A percentile compares a stretch with the other conserved stretches of the same genome.
phyloP scores from a whole-genome alignment of 2,888 invertebrate genomes.

The Diaphora mendica region DNA sequence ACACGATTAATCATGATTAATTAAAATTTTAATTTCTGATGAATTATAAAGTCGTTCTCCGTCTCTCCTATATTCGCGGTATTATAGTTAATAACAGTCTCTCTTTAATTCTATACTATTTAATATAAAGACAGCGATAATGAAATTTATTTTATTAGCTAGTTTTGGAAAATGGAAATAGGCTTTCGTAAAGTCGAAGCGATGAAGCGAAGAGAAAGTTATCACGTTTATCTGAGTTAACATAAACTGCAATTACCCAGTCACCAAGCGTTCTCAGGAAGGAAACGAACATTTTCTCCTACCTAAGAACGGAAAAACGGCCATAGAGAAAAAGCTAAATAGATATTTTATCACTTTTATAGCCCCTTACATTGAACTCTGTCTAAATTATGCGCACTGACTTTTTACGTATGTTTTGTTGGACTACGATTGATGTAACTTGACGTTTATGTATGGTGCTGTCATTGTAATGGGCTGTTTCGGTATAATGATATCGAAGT shows the following conservation, averaged over 20 bases:
- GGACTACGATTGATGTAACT: constrained; percentile 44
- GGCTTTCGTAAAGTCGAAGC: constrained; percentile 42
- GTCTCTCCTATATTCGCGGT: constrained; percentile 19
- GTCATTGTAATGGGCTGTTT: constrained; percentile 45
- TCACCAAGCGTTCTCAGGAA: constrained; percentile 74
- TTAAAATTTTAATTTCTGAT: constrained; percentile 20
- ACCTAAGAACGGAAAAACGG: constrained; percentile 63
- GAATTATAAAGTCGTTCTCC: constrained; percentile 20
- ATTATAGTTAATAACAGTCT: constrained; percentile 27
- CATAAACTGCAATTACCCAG: constrained; percentile 80
- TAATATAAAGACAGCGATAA: constrained; percentile 42
- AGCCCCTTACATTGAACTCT: constrained; percentile 77
- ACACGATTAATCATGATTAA: constrained; percentile 26
- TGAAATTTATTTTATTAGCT: constrained; percentile 49
- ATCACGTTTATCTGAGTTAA: constrained; percentile 75
- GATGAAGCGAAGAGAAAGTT: constrained; percentile 61
- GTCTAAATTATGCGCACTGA: constrained; percentile 70
- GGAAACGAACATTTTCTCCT: constrained; percentile 70
- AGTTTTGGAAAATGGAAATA: constrained; percentile 49
- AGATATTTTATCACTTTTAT: constrained; percentile 86
- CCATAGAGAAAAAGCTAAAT: constrained; percentile 76
- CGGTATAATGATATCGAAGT: constrained; percentile 16
- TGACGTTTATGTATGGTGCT: constrained; percentile 19
- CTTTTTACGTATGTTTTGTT: constrained; percentile 57
- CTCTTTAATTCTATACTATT: constrained; percentile 35